phyloP scores from a whole-genome alignment of 2,113 vertebrate genomes.

The Tyrannus savana region DNA sequence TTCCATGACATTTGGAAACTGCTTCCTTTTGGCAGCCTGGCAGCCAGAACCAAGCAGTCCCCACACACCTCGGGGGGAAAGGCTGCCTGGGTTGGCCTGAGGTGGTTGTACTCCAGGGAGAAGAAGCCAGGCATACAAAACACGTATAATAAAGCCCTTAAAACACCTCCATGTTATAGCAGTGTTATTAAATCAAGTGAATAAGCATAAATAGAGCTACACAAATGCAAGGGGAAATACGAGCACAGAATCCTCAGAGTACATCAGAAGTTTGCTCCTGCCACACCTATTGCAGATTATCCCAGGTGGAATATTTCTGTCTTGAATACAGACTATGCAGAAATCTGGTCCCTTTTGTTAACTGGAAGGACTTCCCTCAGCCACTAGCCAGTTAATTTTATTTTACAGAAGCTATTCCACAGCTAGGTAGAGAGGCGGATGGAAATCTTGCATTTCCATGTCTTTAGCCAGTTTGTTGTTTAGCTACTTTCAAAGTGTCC shows the following conservation, averaged over 20 bases:
- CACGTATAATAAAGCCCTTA: neutral
- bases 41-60: neutral
- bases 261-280: neutral
- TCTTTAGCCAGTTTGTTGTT: neutral
- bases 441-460: neutral
- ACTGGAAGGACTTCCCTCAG: neutral
- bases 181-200: neutral
- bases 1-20: neutral
- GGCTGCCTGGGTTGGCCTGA: neutral
- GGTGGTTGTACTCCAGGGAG: neutral
- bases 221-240: neutral
- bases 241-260: neutral
- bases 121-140: neutral
- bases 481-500: neutral
- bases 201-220: neutral
- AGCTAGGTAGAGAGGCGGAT: neutral
- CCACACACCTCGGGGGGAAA: neutral
- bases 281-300: neutral
- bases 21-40: neutral
- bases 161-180: neutral
- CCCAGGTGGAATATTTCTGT: neutral
- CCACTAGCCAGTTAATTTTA: neutral
- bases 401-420: neutral
- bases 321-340: neutral
- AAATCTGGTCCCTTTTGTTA: neutral